phyloP scores from a whole-genome alignment of 2,888 invertebrate species.

The Yponomeuta cagnagella region DNA sequence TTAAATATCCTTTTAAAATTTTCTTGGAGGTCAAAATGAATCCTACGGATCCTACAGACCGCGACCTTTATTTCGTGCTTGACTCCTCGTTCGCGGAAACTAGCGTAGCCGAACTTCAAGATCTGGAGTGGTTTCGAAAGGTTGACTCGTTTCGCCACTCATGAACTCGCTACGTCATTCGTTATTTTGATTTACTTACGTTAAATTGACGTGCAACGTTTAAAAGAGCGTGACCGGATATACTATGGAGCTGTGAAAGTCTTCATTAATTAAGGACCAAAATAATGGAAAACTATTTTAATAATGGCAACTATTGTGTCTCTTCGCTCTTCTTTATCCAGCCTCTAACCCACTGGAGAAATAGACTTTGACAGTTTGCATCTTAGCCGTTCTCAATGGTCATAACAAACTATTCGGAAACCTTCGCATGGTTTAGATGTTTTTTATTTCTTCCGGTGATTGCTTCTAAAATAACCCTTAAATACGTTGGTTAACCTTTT shows the following conservation, averaged over 20 bases:
- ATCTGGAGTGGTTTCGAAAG: conserved; percentile 1
- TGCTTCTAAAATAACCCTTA: too few species aligned
- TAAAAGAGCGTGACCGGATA: background rate
- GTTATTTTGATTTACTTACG: background rate
- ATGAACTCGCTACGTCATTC: background rate
- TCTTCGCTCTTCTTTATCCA: too few species aligned
- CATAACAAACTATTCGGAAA: too few species aligned
- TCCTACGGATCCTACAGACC: background rate
- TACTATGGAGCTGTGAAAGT: background rate
- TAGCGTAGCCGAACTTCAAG: background rate
- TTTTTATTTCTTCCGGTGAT: too few species aligned
- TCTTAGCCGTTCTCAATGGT: too few species aligned
- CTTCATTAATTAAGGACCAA: background rate
- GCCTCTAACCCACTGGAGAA: too few species aligned
- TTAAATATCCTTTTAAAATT: too few species aligned
- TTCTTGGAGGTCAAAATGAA: background rate
- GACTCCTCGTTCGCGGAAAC: background rate
- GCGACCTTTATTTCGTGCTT: conserved; percentile 1
- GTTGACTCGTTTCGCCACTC: conserved; percentile 1
- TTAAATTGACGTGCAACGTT: background rate
- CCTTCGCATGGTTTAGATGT: too few species aligned
- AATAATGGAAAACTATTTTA: too few species aligned
- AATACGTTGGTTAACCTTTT: too few species aligned
- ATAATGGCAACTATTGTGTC: too few species aligned
- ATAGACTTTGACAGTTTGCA: too few species aligned